phyloP scores from a whole-genome alignment of 2,113 vertebrate genomes.

The Cyprinus carpio region DNA sequence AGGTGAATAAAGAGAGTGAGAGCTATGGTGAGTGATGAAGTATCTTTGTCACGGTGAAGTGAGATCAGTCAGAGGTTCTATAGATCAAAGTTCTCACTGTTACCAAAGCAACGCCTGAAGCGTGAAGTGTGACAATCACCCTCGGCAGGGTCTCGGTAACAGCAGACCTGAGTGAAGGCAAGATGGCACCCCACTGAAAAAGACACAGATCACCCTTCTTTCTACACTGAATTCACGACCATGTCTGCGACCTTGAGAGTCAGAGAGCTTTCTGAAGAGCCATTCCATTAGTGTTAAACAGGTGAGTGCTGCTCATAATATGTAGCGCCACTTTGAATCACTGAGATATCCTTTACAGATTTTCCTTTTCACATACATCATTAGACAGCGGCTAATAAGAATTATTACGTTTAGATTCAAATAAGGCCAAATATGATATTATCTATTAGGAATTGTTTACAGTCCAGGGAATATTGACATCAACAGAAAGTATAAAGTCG shows the following conservation, averaged over 20 bases:
- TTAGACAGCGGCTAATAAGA: not conserved
- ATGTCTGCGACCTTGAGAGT: constrained; percentile 32
- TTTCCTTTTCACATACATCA: not conserved
- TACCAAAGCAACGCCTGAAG: constrained; percentile 48
- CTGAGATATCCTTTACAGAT: constrained; percentile 1
- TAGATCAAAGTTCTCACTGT: constrained; percentile 36
- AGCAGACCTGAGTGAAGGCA: not conserved
- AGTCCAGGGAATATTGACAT: too few relatives aligned
- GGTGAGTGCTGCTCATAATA: not conserved
- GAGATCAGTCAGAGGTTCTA: constrained; percentile 71
- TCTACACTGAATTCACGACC: not conserved
- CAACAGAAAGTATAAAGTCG: too few relatives aligned
- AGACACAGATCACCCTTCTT: not conserved
- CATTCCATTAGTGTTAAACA: constrained; percentile 39
- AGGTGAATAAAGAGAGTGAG: constrained; percentile 48
- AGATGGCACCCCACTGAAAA: constrained; percentile 18
- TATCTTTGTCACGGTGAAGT: not conserved
- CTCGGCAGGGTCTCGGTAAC: constrained; percentile 15
- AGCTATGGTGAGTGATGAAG: constrained; percentile 43
- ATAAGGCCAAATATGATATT: too few relatives aligned
- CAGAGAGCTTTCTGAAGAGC: constrained; percentile 9
- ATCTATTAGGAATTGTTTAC: too few relatives aligned
- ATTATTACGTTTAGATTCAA: not conserved
- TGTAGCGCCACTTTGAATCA: not conserved
- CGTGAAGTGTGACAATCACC: constrained; percentile 39